A percentile compares a stretch with the other conserved stretches of the same genome.
phyloP scores from a whole-genome alignment of 2,113 vertebrate genomes.

The Sialia sialis region DNA sequence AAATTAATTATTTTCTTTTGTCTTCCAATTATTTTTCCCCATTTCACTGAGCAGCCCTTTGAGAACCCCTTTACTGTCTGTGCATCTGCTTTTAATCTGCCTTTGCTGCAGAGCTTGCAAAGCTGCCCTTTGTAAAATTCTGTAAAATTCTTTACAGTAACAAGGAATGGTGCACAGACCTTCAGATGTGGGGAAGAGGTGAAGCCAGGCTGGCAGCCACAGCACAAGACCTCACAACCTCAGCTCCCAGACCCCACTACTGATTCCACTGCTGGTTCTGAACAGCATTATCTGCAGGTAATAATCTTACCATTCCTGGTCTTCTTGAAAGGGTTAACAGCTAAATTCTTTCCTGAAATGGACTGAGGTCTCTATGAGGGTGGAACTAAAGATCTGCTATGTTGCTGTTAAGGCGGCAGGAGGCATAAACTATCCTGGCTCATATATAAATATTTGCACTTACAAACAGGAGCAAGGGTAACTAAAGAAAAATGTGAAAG shows the following conservation, averaged over 20 bases:
- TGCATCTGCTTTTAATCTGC: neutral
- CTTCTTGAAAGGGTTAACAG: neutral
- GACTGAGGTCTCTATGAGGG: neutral
- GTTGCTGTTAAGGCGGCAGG: neutral
- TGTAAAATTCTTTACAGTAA: neutral
- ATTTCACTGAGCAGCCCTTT: neutral
- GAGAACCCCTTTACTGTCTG: neutral
- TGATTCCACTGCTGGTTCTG: neutral
- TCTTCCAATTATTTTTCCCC: neutral
- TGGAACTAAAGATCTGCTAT: neutral
- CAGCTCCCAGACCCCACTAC: neutral
- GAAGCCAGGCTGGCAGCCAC: neutral
- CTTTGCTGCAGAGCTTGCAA: neutral
- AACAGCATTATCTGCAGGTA: neutral
- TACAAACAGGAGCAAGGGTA: neutral
- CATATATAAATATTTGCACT: conserved; percentile 35
- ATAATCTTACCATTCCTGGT: neutral
- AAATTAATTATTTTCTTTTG: neutral
- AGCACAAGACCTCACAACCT: neutral
- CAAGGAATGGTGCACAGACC: neutral
- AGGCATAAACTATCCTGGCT: conserved; percentile 34
- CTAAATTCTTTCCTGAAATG: neutral
- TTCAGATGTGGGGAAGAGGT: neutral
- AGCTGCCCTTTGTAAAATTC: neutral
- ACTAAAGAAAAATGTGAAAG: conserved; percentile 5